phyloP scores from a whole-genome alignment of 2,113 vertebrate genomes.

The Aphyosemion australe region DNA sequence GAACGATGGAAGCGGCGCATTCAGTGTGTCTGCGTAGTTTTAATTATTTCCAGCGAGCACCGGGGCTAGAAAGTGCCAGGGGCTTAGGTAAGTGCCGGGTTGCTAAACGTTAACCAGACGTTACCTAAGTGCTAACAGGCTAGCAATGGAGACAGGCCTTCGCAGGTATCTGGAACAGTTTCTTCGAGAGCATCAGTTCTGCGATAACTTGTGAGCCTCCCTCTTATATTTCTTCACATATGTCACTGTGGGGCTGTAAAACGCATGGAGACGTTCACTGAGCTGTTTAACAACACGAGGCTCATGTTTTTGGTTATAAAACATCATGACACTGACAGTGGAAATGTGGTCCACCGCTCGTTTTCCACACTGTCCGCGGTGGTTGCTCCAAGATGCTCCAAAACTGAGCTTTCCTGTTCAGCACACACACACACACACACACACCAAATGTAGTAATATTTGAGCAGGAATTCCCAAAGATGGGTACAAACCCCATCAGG shows the following conservation, averaged over 20 bases:
- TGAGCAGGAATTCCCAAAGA: neutral
- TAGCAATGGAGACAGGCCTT: slow-evolving; percentile 72
- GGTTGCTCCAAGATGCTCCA: neutral
- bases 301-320: slow-evolving; percentile 9
- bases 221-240: neutral
- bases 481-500: too few relatives aligned
- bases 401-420: neutral
- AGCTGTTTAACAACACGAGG: neutral
- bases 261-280: neutral
- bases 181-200: slow-evolving; percentile 55
- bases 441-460: neutral
- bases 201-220: neutral
- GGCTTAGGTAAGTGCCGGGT: slow-evolving; percentile 1
- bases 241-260: too few relatives aligned
- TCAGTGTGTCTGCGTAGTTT: neutral
- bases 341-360: slow-evolving; percentile 20
- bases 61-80: neutral
- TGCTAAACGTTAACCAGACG: slow-evolving; percentile 20
- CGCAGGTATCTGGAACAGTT: slow-evolving; percentile 12
- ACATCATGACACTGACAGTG: slow-evolving; percentile 18
- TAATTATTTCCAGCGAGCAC: neutral
- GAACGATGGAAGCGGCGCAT: neutral
- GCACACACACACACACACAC: neutral
- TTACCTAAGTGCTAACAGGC: slow-evolving; percentile 47
- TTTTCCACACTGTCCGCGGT: slow-evolving; percentile 27